phyloP scores from a whole-genome alignment of 2,113 vertebrate genomes.

The Oreochromis tanganicae region DNA sequence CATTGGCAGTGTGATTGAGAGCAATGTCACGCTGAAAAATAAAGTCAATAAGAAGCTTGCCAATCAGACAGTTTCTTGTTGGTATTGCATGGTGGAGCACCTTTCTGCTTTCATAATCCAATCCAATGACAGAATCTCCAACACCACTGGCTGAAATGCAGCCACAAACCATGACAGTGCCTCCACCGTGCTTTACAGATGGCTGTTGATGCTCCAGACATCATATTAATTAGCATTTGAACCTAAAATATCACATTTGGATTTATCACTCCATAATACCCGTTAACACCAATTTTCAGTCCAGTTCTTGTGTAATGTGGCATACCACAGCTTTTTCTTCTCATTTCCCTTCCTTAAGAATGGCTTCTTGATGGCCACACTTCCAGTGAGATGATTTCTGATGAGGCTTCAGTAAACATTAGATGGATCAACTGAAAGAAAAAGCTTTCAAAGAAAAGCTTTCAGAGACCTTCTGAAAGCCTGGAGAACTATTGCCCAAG shows the following conservation, averaged over 20 bases:
- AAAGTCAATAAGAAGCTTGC: background rate
- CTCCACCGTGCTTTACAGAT: background rate
- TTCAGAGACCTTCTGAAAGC: background rate
- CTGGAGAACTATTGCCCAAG: background rate
- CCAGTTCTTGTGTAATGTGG: background rate
- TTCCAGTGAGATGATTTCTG: background rate
- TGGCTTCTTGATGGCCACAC: background rate
- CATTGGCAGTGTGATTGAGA: background rate
- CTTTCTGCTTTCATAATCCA: background rate
- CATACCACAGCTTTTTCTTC: background rate
- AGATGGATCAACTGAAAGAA: background rate
- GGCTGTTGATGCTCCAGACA: background rate
- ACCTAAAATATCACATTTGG: background rate
- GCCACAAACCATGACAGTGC: background rate
- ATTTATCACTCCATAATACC: background rate
- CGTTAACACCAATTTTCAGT: background rate
- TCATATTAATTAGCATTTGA: background rate
- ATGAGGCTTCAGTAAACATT: background rate
- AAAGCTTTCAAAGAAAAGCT: background rate
- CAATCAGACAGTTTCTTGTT: background rate
- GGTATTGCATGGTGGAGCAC: background rate
- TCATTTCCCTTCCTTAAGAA: background rate
- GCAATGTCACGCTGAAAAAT: background rate
- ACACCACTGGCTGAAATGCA: background rate
- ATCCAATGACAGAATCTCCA: background rate